A percentile compares a stretch with the other conserved stretches of the same genome.
phyloP scores from a whole-genome alignment of 2,113 vertebrate genomes.

The Baryphthengus martii region DNA sequence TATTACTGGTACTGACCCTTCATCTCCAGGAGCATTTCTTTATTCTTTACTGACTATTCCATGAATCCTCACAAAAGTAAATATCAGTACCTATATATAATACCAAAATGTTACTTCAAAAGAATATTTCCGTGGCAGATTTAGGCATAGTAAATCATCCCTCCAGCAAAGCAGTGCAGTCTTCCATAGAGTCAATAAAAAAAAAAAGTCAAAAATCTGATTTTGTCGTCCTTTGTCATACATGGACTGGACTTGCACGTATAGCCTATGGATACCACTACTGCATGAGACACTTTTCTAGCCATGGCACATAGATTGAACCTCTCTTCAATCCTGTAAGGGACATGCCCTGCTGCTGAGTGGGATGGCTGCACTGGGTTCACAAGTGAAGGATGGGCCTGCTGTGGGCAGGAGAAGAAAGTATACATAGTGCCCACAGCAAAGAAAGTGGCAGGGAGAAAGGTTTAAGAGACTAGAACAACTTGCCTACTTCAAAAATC shows the following conservation, averaged over 20 bases:
- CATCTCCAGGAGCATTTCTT: not conserved
- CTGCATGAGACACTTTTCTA: not conserved
- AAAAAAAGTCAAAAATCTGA: not conserved
- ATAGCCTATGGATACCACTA: not conserved
- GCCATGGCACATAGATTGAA: not conserved
- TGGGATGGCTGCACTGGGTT: not conserved
- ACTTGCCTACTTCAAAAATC: not conserved
- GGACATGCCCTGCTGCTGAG: not conserved
- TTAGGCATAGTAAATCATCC: not conserved
- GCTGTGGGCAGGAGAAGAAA: not conserved
- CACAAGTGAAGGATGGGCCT: too few species aligned
- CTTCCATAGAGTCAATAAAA: not conserved
- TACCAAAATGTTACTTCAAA: not conserved
- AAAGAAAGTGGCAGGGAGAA: not conserved
- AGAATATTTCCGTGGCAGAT: not conserved
- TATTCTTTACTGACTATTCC: not conserved
- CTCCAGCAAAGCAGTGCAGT: not conserved
- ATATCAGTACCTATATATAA: not conserved
- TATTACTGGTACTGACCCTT: not conserved
- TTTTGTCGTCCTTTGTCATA: not conserved
- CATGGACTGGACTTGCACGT: not conserved
- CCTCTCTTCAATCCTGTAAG: not conserved
- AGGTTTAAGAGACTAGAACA: not conserved
- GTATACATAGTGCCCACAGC: rapidly evolving
- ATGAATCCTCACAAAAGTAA: not conserved